Percentiles rank a stretch among this genome's conserved stretches.
These are phyloP conservation scores for Benthosema pterotum DNA, from an alignment of 2,797 vertebrate species.

Conservation along the genomic window DNA sequence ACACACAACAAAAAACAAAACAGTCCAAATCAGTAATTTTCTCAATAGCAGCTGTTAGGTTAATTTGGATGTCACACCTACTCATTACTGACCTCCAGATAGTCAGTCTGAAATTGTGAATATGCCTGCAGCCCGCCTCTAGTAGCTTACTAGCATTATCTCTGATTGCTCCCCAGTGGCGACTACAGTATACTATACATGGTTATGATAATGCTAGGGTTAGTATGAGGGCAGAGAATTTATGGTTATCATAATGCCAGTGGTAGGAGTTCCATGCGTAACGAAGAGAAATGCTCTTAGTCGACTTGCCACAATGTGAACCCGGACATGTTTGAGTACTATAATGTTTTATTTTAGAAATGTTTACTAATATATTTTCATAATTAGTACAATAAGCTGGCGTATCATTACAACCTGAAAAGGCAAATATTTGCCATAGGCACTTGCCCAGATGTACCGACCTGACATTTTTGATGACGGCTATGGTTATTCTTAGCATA, in stretches of 20 bases:
- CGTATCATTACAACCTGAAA: too few species aligned
- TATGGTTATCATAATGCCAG: background rate
- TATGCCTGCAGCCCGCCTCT: constrained; percentile 2
- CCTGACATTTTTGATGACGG: too few species aligned
- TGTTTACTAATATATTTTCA: too few species aligned
- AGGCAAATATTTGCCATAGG: too few species aligned
- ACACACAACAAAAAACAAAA: constrained; percentile 10
- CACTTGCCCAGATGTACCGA: too few species aligned
- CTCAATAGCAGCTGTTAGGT: constrained; percentile 45
- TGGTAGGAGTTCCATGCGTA: constrained; percentile 7
- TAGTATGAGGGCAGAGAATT: background rate
- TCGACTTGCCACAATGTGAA: too few species aligned
- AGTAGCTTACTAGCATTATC: background rate
- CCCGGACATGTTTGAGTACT: too few species aligned
- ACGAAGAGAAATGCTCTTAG: background rate
- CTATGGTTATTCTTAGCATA: too few species aligned
- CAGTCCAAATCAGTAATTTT: constrained; percentile 38
- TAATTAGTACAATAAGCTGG: too few species aligned
- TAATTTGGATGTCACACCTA: constrained; percentile 36
- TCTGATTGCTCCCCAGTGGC: background rate
- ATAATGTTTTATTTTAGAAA: too few species aligned
- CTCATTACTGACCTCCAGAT: constrained; percentile 34
- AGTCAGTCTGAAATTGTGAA: constrained; percentile 30
- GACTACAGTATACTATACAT: background rate
- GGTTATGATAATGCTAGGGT: background rate